Base-by-base conservation (phyloP, 2,113 vertebrate species). In the Zootoca vivipara region DNA sequence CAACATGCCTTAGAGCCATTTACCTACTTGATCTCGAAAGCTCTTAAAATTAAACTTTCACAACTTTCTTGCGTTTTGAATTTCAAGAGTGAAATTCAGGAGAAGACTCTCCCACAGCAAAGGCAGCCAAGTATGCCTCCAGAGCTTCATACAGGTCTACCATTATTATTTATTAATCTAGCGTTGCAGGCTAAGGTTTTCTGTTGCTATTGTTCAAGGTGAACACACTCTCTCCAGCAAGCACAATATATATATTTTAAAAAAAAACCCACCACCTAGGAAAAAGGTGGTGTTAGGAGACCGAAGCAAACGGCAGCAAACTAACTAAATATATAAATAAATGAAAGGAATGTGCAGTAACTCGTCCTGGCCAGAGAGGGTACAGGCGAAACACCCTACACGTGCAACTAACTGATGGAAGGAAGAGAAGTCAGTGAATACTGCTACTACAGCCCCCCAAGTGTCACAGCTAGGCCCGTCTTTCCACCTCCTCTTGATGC, bases 41-140 rank as follows among this genome's bases (percentile, higher is more conserved):
- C 67, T 85, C 58, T 88, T 86, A 24, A 35, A 89, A 89, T 4
- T 78, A 90, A 74, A 95, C 91, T 95, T 96, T 91, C 80, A 84
- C 89, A 90, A 91, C 87, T 94, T 93, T 89, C 86, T 86, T 62
- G 30, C 22, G 42, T 75, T 26, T 35, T 18, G 67, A 92, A 89
- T 82, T 81, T 78, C 83, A 90, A 91, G 64, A 90, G 81, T 84
- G 77, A 70, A 56, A 85, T 86, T 78, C 78, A 65, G n/a, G 30
- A 1, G 10, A 78, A 82, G 85, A 20, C 87, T 79, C 89, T 67
- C 83, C 88, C 58, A 28, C 46, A 90, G 90, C 78, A 67, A 67
- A 65, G 70, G 33, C 85, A 90, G 79, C 13, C 3, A 62, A 62
- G 58, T 5, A 81, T 62, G 89, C 91, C 94, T 73, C 85, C 7